Evolutionary conservation across 2,888 invertebrate genomes (phyloP), one percentile per base, ranked within the genome.

Genomic region (Eustalomyia histrio): DNA sequence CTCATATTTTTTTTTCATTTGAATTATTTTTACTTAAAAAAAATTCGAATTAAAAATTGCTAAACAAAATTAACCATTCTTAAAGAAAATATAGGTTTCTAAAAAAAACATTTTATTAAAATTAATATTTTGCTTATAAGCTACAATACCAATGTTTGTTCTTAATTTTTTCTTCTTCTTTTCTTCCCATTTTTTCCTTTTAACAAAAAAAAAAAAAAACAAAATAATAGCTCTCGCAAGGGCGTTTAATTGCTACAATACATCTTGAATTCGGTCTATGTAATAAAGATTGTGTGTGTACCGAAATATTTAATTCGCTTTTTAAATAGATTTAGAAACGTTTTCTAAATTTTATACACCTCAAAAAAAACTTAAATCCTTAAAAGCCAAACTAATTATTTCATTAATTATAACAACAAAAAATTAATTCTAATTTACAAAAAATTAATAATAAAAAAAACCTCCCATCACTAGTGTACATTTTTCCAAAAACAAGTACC

Each of bases 261-360:
- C 89, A 88, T 85, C 89, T 90, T 86, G 89, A 89, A 88, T 89
- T 89, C 86, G 90, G 89, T 88, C 88, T 88, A 84, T 89, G 89
- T 87, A 89, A 88, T 85, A 88, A 89, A 84, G 88, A 88, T 87
- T 88, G 88, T 88, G 88, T 89, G 88, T 88, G 88, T 88, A 88
- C 86, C 84, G 87, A 88, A 87, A 86, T 89, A 85, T 88, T 88
- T 88, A 86, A 88, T 69, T 88, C 88, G 87, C 88, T 89, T 84
- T 89, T 88, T 87, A 88, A 88, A 85, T 86, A 88, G 86, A 80
- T 83, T 76, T 78, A 74, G 68, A 61, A 57, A 64, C 47, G 10
- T 21, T 35, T 60, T 24, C 47, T 33, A 67, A 43, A 69, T 21
- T 39, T 58, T 61, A 74, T 67, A 79, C 47, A 75, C 69, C 76